phyloP scores from a whole-genome alignment of 2,888 invertebrate species.

The Nephrotoma appendiculata region DNA sequence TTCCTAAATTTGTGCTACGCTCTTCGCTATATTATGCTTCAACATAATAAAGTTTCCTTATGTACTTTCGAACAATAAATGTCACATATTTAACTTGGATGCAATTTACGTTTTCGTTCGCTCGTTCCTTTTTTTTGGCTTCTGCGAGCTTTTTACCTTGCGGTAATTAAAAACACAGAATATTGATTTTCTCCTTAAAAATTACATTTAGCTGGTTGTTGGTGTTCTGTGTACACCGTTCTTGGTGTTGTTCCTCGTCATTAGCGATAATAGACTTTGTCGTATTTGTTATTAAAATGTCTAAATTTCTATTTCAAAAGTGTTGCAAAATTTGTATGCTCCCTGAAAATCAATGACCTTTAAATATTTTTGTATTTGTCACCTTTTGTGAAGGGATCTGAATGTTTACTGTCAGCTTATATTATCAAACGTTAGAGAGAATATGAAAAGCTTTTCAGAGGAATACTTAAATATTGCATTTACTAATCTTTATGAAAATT shows the following conservation, averaged over 20 bases:
- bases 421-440: too few species aligned
- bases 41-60: not conserved
- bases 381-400: too few species aligned
- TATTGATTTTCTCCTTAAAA: not conserved
- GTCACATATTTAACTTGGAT: not conserved
- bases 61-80: not conserved
- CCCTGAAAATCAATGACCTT: too few species aligned
- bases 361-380: too few species aligned
- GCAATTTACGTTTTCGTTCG: not conserved
- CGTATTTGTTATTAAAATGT: not conserved
- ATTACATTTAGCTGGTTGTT: not conserved
- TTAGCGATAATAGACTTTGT: not conserved
- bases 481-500: too few species aligned
- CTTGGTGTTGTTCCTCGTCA: not conserved
- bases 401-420: too few species aligned
- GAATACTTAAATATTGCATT: too few species aligned
- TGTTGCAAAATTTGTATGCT: too few species aligned
- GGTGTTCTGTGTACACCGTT: not conserved
- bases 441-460: too few species aligned
- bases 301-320: not conserved
- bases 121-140: not conserved
- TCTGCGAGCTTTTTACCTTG: not conserved
- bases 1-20: not conserved
- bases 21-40: not conserved
- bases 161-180: not conserved